Conservation (phyloP, 2,113 vertebrate species). For the Chitala chitala region DNA sequence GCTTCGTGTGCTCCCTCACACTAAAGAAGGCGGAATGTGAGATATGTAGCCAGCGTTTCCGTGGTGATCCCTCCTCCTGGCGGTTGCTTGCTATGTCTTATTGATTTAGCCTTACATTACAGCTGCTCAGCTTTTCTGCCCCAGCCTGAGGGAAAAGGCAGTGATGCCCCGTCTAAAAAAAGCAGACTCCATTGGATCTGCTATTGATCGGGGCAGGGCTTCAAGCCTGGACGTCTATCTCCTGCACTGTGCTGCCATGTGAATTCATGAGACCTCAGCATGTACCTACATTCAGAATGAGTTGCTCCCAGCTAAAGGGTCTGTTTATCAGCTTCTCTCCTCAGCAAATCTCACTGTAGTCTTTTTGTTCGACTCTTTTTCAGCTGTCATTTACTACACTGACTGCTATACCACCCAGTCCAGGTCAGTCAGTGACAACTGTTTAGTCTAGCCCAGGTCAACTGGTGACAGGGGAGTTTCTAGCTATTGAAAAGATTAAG, state of each 20-base stretch:
- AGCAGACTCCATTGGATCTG: background rate
- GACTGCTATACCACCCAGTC: no score
- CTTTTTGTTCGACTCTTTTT: no score
- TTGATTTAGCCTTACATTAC: slow-evolving; percentile 22
- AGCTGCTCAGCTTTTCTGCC: background rate
- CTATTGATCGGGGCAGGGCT: background rate
- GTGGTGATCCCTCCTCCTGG: background rate
- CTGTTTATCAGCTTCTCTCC: no score
- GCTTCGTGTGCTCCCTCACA: background rate
- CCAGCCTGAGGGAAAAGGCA: background rate
- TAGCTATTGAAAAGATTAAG: no score
- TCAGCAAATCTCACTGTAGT: no score
- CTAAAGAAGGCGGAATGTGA: background rate
- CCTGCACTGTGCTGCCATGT: background rate
- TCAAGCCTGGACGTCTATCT: background rate
- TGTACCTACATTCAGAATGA: no score
- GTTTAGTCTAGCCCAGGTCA: no score
- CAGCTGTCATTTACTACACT: no score
- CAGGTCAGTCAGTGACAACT: no score
- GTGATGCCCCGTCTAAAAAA: background rate
- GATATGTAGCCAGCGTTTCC: background rate
- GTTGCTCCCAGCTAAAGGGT: no score
- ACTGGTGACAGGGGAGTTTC: no score
- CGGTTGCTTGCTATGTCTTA: background rate
- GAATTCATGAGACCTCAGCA: background rate